Base-by-base conservation (phyloP, 2,113 vertebrate genomes). In the Aegotheles bennettii region DNA sequence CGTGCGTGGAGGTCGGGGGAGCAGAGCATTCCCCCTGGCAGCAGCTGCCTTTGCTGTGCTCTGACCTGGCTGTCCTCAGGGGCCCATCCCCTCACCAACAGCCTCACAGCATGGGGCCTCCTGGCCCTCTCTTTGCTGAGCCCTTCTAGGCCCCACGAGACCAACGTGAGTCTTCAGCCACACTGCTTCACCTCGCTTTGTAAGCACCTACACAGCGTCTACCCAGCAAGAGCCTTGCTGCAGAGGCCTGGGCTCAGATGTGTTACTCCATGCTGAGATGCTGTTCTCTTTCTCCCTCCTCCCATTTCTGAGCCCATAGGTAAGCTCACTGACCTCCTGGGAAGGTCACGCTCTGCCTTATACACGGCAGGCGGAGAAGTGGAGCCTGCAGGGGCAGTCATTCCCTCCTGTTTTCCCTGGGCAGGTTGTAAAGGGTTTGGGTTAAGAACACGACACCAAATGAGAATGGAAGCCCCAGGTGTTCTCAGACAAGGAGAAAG, bases 51-150 rank as follows among this genome's bases (percentile, higher is more conserved):
- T 77, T 53, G 68, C 35, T 9, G 21, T n/a, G n/a, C n/a, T n/a
- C n/a, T 57, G 78, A 43, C 18, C 28, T 50, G 25, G 7, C 54
- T 38, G 33, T n/a, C 33, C 26, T 29, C 53, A 11, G 23, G 23
- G 16, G 23, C 36, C 2, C 47, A 3, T 65, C 40, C 36, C 45
- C 15, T n/a, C 47, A 24, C 42, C 73, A 42, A 23, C 0, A 0
- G 67, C 63, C 43, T 81, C 23, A 59, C 7, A 2, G 15, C 60
- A 33, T 13, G 57, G 19, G 28, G 16, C 42, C 50, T 59, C 57
- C 43, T 15, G 13, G 47, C 25, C 40, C 54, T 24, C 33, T 45
- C 35, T 40, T 28, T 15, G 3, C 7, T 29, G 31, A 59, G 40
- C 16, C 63, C 47, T 42, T 75, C 61, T n/a, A 35, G 35, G 38